These are phyloP conservation scores for Pimephales promelas DNA, from an alignment of 2,113 vertebrate genomes.

Conservation along the genomic window DNA sequence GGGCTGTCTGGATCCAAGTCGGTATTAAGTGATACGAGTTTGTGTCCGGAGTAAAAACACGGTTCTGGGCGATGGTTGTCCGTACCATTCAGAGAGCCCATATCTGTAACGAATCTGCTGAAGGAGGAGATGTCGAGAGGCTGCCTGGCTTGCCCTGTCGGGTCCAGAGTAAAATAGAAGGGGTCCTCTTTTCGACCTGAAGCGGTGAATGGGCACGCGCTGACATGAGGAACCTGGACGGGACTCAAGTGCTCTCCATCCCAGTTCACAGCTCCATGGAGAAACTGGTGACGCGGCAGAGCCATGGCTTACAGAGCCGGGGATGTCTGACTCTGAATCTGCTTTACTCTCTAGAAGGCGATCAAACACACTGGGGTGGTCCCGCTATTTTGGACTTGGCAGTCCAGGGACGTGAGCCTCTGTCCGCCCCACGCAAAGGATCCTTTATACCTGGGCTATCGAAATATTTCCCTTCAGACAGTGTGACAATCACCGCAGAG, in stretches of 20 bases:
- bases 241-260: constrained; percentile 47
- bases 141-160: constrained; percentile 51
- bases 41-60: constrained; percentile 45
- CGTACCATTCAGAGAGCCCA: constrained; percentile 47
- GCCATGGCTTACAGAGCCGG: constrained; percentile 32
- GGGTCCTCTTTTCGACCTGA: constrained; percentile 49
- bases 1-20: constrained; percentile 30
- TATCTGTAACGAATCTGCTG: constrained; percentile 50
- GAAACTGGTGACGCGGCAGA: constrained; percentile 45
- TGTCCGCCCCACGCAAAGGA: constrained; percentile 21
- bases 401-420: constrained; percentile 29
- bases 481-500: constrained; percentile 36
- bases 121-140: constrained; percentile 49
- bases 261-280: constrained; percentile 41
- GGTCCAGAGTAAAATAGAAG: constrained; percentile 56
- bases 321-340: constrained; percentile 46
- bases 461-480: constrained; percentile 52
- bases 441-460: constrained; percentile 35
- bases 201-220: constrained; percentile 38
- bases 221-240: constrained; percentile 43
- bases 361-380: constrained; percentile 27
- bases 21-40: constrained; percentile 43
- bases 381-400: constrained; percentile 49
- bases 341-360: constrained; percentile 51
- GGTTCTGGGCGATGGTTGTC: constrained; percentile 48